These are phyloP conservation scores for Ylistrum balloti DNA, from an alignment of 1,140 invertebrate species.

Conservation along the genomic window DNA sequence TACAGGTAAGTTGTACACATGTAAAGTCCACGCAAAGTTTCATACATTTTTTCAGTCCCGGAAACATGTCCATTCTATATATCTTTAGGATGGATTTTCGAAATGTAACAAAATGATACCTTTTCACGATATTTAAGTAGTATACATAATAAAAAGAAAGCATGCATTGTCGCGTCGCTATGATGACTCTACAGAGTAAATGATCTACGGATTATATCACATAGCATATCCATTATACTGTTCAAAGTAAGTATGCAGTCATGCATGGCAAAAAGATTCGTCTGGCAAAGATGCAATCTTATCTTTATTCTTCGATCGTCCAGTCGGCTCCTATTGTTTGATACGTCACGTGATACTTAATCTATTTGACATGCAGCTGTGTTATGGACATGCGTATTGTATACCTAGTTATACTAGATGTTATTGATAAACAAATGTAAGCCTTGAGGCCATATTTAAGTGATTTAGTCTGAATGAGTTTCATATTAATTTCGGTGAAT, in stretches of 20 bases:
- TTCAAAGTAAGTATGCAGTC: neutral
- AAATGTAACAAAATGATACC: neutral
- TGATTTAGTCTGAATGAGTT: neutral
- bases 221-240: neutral
- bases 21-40: constrained; percentile 5
- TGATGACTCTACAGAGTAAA: neutral
- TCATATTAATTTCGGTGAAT: too few relatives aligned
- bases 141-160: neutral
- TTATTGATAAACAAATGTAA: neutral
- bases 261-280: neutral
- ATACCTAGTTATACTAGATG: neutral
- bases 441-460: neutral
- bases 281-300: neutral
- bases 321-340: neutral
- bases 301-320: neutral
- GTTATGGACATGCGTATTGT: neutral
- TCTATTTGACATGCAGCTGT: neutral
- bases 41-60: constrained; percentile 19
- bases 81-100: constrained; percentile 1
- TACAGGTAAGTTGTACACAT: neutral
- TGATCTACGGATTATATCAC: neutral
- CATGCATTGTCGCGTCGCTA: neutral
- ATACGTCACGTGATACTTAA: neutral
- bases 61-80: constrained; percentile 27
- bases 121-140: neutral